Evolutionary conservation across 2,113 vertebrate species (phyloP).

Genomic region (Calypte anna): DNA sequence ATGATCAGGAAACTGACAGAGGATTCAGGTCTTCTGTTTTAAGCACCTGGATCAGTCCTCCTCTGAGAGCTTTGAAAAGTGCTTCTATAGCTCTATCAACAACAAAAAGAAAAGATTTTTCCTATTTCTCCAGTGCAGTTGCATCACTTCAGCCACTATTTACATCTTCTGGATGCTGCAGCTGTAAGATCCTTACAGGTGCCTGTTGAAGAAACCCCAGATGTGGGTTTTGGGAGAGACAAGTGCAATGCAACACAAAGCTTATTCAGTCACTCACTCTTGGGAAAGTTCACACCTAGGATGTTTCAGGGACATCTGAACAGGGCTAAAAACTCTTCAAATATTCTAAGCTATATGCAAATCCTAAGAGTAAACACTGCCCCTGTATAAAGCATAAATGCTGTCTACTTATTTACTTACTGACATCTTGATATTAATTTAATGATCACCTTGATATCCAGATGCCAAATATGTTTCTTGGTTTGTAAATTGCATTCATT

Average conservation of each 20-base stretch:
- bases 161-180: not conserved
- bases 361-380: not conserved
- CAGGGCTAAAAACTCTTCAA: not conserved
- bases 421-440: not conserved
- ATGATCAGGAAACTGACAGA: not conserved
- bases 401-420: not conserved
- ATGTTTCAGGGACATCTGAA: not conserved
- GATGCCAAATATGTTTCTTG: not conserved
- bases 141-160: not conserved
- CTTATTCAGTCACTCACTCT: not conserved
- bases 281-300: rapidly evolving
- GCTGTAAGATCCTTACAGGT: not conserved
- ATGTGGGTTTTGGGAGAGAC: not conserved
- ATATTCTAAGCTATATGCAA: not conserved
- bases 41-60: not conserved
- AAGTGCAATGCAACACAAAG: not conserved
- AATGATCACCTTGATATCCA: not conserved
- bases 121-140: not conserved
- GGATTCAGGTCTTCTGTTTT: not conserved
- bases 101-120: not conserved
- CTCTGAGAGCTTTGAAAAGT: not conserved
- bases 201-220: not conserved
- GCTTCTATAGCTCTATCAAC: not conserved
- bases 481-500: not conserved
- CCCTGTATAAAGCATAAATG: not conserved